Evolutionary conservation across 2,888 invertebrate species (phyloP).

Genomic region (Caenorhabditis doughertyi): DNA sequence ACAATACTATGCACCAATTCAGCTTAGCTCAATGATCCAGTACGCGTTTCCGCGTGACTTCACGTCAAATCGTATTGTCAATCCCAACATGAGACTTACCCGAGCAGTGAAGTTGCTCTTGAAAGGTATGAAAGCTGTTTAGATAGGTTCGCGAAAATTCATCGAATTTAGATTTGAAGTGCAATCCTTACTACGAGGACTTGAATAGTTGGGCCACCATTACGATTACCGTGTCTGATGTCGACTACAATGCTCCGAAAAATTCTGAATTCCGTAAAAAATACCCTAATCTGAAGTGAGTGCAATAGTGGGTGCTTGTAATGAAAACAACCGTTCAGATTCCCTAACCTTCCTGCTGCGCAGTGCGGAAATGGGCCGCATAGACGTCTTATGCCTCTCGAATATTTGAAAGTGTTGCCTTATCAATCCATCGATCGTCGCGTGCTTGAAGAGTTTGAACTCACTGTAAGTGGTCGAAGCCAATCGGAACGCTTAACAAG

Average conservation of each 20-base stretch:
- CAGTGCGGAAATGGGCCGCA: slow-evolving; percentile 40
- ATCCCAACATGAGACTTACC: slow-evolving; percentile 18
- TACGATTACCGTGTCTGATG: slow-evolving; percentile 45
- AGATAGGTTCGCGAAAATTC: neutral
- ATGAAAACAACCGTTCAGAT: too few species aligned
- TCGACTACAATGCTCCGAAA: slow-evolving; percentile 47
- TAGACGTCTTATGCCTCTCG: slow-evolving; percentile 47
- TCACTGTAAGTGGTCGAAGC: too few species aligned
- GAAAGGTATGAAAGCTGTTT: slow-evolving; percentile 22
- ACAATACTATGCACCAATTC: slow-evolving; percentile 53
- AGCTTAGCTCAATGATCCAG: slow-evolving; percentile 38
- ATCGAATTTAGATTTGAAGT: slow-evolving; percentile 43
- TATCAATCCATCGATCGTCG: slow-evolving; percentile 56
- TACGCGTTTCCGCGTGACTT: slow-evolving; percentile 39
- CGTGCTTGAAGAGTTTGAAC: slow-evolving; percentile 58
- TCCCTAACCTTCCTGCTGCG: slow-evolving; percentile 52
- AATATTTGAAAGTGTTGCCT: slow-evolving; percentile 48
- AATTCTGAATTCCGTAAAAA: slow-evolving; percentile 30
- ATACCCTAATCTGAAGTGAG: slow-evolving; percentile 39
- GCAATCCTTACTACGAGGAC: slow-evolving; percentile 62
- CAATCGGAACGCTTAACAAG: neutral
- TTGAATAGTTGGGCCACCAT: slow-evolving; percentile 45
- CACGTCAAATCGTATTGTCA: slow-evolving; percentile 1
- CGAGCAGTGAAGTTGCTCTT: slow-evolving; percentile 43
- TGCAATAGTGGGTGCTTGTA: too few species aligned